Evolutionary conservation across 2,113 vertebrate species (phyloP).

Genomic region (Phocoena sinus): DNA sequence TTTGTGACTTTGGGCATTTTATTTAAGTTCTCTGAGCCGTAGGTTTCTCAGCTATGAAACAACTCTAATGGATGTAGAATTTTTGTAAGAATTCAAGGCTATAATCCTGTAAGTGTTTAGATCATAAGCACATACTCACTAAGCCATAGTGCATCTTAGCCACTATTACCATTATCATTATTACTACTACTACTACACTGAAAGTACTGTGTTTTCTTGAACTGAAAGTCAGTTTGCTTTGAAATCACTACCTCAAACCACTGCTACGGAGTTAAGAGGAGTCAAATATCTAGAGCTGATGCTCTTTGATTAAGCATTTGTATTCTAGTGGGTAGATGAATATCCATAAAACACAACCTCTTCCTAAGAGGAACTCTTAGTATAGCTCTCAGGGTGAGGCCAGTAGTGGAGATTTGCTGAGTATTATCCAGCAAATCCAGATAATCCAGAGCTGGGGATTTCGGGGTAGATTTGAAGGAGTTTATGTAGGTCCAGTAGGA

Average conservation of each 20-base stretch:
- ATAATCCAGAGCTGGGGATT: neutral
- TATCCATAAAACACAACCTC: neutral
- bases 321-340: neutral
- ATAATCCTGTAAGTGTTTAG: neutral
- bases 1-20: neutral
- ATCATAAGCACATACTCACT: neutral
- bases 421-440: no score
- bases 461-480: neutral
- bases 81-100: neutral
- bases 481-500: neutral
- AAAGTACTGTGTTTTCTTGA: neutral
- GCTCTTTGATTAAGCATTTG: neutral
- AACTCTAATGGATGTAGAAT: neutral
- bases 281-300: neutral
- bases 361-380: neutral
- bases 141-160: neutral
- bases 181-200: neutral
- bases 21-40: neutral
- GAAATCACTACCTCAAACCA: neutral
- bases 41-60: neutral
- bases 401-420: neutral
- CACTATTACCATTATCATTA: neutral
- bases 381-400: neutral
- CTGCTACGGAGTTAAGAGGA: neutral
- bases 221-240: conserved; percentile 23